Evolutionary conservation across 2,797 vertebrate genomes (phyloP).

Genomic region (Crotalus adamanteus): DNA sequence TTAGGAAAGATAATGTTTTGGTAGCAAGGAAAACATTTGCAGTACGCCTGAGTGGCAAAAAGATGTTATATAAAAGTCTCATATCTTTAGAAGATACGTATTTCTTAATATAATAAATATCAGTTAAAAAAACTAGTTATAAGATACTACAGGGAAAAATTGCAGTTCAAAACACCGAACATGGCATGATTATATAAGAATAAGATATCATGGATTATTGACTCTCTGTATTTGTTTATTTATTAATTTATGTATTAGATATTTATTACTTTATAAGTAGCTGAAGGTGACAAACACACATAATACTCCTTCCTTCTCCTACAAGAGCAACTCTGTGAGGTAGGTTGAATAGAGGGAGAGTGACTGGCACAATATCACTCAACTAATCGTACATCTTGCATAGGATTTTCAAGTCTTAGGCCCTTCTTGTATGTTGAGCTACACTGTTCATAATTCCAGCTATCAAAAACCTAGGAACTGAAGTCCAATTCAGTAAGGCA

Average conservation of each 20-base stretch:
- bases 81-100: neutral
- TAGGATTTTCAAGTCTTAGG: neutral
- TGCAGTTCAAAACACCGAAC: neutral
- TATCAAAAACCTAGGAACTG: neutral
- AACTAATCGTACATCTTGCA: neutral
- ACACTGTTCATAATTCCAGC: neutral
- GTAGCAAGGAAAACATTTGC: constrained; percentile 11
- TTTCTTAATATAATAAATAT: neutral
- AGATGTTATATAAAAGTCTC: neutral
- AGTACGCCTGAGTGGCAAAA: neutral
- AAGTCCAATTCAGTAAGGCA: neutral
- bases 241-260: neutral
- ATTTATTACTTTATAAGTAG: neutral
- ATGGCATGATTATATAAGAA: constrained; percentile 6
- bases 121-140: constrained; percentile 9
- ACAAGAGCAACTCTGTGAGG: neutral
- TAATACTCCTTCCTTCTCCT: neutral
- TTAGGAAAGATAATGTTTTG: constrained; percentile 1
- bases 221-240: neutral
- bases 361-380: neutral
- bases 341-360: neutral
- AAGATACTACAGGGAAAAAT: neutral
- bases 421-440: neutral
- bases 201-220: neutral
- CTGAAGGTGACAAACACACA: neutral